Evolutionary conservation across 2,113 vertebrate genomes (phyloP).

Genomic region (Myiopsitta monachus): DNA sequence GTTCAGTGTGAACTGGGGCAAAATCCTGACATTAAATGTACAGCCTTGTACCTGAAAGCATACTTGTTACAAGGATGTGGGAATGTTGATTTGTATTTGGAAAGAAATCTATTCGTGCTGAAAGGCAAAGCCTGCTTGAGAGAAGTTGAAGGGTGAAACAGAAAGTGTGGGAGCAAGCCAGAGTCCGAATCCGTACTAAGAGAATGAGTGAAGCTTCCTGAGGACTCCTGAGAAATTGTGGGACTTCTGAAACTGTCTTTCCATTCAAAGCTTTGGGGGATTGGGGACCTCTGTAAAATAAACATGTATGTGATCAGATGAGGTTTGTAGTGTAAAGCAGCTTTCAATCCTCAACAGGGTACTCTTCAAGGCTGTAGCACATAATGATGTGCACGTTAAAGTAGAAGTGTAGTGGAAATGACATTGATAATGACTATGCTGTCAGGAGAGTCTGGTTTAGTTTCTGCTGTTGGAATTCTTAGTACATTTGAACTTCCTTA

Average conservation of each 20-base stretch:
- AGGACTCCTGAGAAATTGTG: background rate
- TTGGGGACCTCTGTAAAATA: background rate
- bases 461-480: background rate
- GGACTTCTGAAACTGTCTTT: background rate
- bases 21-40: background rate
- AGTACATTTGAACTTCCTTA: background rate
- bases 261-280: background rate
- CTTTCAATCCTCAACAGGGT: background rate
- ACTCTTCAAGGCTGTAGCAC: background rate
- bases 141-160: background rate
- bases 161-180: background rate
- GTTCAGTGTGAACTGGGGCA: rapidly evolving
- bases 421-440: background rate
- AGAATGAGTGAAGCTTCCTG: background rate
- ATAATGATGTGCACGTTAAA: background rate
- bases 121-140: background rate
- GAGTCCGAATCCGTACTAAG: background rate
- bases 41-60: background rate
- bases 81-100: background rate
- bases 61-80: background rate
- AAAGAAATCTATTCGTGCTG: background rate
- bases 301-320: background rate
- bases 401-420: background rate
- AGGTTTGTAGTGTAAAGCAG: background rate
- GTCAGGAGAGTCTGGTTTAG: background rate